Evolutionary conservation across 2,888 invertebrate genomes (phyloP), one percentile per base, ranked within the genome.

Genomic region (Ormyrus thymus): DNA sequence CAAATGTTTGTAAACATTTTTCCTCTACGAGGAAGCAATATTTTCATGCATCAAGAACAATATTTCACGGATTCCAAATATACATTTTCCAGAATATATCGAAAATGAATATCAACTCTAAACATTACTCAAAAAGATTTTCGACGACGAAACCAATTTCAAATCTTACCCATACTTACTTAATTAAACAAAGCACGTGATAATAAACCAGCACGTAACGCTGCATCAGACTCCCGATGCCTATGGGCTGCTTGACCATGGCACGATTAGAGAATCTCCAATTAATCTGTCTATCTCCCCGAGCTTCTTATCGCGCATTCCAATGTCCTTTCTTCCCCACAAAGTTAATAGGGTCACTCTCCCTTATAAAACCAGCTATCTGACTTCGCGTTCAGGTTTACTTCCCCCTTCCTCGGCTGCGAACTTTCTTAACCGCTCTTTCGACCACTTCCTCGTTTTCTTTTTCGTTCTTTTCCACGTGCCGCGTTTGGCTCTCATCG

Each of bases 221-320:
- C 29, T 29, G 29, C 29, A 29, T 29, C 0, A 29, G 4, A 29
- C 29, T 55, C 5, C n/a, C 13, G 29, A 68, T 29, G n/a, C 7
- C 45, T 48, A 55, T 55, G n/a, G 13, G 29, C 45, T 8, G 1
- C 46, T 13, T 58, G 71, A 50, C 71, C 70, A 43, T 73, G 73
- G 48, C 65, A 73, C 65, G 7, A 73, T 65, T 65, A 56, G 45
- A 15, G 29, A 72, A 72, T 72, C 64, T 72, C 29, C 59, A 55
- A 72, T 72, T 62, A 72, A 64, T 72, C 72, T 62, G 53, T 13
- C 53, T 13, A 29, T 43, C 50, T 13, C 50, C 9, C 8, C 46
- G 6, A 15, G 4, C 58, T 15, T 48, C 43, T n/a, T 29, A 29
- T 29, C 29, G 29, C 4, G 29, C 29, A 29, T 29, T 29, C 29